Percentiles rank a stretch among this genome's conserved stretches.
These are phyloP conservation scores for Himalopsyche kuldschensis DNA, from an alignment of 2,888 invertebrate genomes.

Conservation along the genomic window DNA sequence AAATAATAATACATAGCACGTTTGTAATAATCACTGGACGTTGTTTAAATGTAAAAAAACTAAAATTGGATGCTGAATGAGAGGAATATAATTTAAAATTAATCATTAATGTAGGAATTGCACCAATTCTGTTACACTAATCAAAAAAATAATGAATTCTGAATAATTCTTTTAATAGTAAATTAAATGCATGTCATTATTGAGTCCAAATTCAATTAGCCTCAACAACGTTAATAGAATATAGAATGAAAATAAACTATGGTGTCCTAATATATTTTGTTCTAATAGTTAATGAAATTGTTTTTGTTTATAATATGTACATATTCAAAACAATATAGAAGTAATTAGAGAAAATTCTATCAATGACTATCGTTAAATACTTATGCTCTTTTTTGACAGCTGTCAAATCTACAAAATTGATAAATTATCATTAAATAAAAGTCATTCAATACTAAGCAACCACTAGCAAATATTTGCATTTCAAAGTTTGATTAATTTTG, in stretches of 20 bases:
- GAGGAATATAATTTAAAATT: not conserved
- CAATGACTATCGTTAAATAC: not conserved
- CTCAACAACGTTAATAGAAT: not conserved
- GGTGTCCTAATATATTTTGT: not conserved
- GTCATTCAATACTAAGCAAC: not conserved
- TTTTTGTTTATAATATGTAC: not conserved
- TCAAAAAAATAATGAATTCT: not conserved
- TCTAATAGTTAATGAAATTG: not conserved
- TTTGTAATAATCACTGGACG: not conserved
- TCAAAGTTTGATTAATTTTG: not conserved
- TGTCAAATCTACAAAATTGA: not conserved
- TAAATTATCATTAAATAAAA: not conserved
- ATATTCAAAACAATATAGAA: not conserved
- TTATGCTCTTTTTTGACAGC: not conserved
- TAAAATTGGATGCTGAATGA: not conserved
- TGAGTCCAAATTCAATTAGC: not conserved
- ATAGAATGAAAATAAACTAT: not conserved
- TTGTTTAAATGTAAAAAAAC: not conserved
- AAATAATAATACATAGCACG: slow-evolving; percentile 2
- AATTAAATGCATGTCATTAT: not conserved
- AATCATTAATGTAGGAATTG: not conserved
- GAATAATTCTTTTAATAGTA: not conserved
- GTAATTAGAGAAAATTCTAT: not conserved
- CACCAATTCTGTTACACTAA: not conserved
- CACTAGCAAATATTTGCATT: not conserved